These are phyloP conservation scores for Myotis davidii DNA, from an alignment of 2,113 vertebrate genomes.

Conservation along the genomic window DNA sequence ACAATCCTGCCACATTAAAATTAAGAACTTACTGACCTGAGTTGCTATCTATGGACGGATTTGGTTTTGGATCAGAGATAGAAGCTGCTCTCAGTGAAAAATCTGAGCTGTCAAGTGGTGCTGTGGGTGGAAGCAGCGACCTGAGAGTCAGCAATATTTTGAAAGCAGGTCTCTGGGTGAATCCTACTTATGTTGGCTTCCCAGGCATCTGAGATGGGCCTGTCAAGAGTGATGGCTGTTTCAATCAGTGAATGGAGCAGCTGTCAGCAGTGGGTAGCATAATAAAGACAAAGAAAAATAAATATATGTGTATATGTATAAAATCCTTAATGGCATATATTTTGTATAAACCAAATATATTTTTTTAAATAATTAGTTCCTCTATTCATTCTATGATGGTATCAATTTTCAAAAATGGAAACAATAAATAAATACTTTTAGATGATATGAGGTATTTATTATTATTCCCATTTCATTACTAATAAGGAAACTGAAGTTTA, in stretches of 20 bases:
- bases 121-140: not conserved
- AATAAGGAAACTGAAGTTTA: not conserved
- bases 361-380: not conserved
- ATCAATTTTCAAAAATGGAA: conserved; percentile 3
- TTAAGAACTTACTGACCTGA: not conserved
- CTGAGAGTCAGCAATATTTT: not conserved
- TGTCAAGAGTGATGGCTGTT: not conserved
- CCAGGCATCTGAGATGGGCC: not conserved
- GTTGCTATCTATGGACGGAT: not conserved
- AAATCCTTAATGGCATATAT: not conserved
- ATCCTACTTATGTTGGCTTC: not conserved
- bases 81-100: not conserved
- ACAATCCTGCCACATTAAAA: not conserved
- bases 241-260: not conserved
- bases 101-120: not conserved
- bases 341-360: not conserved
- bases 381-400: not conserved
- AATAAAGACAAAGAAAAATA: not conserved
- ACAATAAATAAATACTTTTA: not conserved
- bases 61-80: not conserved
- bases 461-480: not conserved
- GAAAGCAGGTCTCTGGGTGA: not conserved
- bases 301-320: not conserved
- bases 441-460: not conserved
- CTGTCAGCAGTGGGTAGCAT: not conserved